Conservation (phyloP, 2,888 invertebrate species). For the Resseliella maxima region DNA sequence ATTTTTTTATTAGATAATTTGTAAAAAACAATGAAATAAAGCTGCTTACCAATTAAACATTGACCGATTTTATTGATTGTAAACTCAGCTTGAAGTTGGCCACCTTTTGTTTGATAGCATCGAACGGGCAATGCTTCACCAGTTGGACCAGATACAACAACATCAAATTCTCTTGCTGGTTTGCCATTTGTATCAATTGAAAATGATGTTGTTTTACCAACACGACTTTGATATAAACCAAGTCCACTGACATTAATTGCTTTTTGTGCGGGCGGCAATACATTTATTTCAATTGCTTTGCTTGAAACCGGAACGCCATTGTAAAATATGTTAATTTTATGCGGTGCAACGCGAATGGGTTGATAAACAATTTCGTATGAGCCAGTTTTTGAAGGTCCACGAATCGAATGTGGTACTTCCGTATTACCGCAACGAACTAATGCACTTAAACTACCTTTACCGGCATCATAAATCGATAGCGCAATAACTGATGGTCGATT, state of each 20-base stretch:
- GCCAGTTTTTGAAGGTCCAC: slow-evolving; percentile 77
- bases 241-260: slow-evolving; percentile 80
- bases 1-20: background rate
- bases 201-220: slow-evolving; percentile 85
- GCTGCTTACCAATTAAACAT: slow-evolving; percentile 72
- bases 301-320: slow-evolving; percentile 80
- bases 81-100: slow-evolving; percentile 94
- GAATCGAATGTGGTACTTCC: slow-evolving; percentile 84
- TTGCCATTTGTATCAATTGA: slow-evolving; percentile 88
- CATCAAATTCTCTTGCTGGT: slow-evolving; percentile 89
- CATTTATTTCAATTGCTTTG: slow-evolving; percentile 71
- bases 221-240: slow-evolving; percentile 87
- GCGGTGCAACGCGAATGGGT: slow-evolving; percentile 87
- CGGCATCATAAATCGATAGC: slow-evolving; percentile 83
- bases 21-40: no score
- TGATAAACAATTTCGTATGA: slow-evolving; percentile 88
- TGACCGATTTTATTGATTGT: slow-evolving; percentile 82
- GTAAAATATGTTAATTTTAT: slow-evolving; percentile 86
- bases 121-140: slow-evolving; percentile 86
- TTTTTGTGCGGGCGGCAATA: slow-evolving; percentile 75
- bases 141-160: slow-evolving; percentile 85
- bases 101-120: slow-evolving; percentile 96
- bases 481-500: slow-evolving; percentile 84
- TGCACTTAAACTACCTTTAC: slow-evolving; percentile 85
- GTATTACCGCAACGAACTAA: slow-evolving; percentile 83